Evolutionary conservation across 2,888 invertebrate species (phyloP), one percentile per base, ranked within the genome.

Genomic region (Tenthredo livida): DNA sequence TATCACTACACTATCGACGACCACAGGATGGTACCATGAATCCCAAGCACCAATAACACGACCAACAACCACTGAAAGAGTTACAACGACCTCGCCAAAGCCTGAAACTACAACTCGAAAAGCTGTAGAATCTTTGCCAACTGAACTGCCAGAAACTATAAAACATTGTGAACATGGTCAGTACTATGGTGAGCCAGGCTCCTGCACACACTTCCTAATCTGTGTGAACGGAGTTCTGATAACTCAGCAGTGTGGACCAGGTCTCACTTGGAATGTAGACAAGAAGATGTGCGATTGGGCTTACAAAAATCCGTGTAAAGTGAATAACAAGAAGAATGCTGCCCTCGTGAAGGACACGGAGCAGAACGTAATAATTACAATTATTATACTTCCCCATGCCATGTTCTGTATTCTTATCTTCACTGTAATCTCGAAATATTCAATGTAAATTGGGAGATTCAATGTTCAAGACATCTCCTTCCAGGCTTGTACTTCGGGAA

Each of bases 251-350:
- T 98, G 98, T 90, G 97, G 97, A 0, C 96, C 97, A 0, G 96
- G 97, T 0, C 94, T 97, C 1, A 96, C 96, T 86, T 98, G 97
- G 97, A 95, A 96, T 88, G 94, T 94, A 0, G 94, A 95, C 10
- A 94, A 94, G 33, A 95, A 95, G 37, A 96, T 96, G 92, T 98
- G 98, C 90, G 97, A 97, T 93, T 97, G 97, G 96, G 96, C 96
- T 0, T 94, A 94, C 84, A 95, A 96, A 58, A 91, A 89, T 80
- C 93, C 93, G 0, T 93, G 93, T 86, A 86, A 86, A 29, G 85
- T 88, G 10, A 17, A 50, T 25, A 65, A 47, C 21, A 85, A 50
- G 50, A 80, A 54, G 40, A 54, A 70, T 67, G 47, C 83, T 47
- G 83, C 83, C 0, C 47, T 67, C 37, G 29, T n/a, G 2, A 67